Percentiles rank a stretch among this genome's conserved stretches.
phyloP scores from a whole-genome alignment of 2,888 invertebrate species.

The Antheraea assamensis region DNA sequence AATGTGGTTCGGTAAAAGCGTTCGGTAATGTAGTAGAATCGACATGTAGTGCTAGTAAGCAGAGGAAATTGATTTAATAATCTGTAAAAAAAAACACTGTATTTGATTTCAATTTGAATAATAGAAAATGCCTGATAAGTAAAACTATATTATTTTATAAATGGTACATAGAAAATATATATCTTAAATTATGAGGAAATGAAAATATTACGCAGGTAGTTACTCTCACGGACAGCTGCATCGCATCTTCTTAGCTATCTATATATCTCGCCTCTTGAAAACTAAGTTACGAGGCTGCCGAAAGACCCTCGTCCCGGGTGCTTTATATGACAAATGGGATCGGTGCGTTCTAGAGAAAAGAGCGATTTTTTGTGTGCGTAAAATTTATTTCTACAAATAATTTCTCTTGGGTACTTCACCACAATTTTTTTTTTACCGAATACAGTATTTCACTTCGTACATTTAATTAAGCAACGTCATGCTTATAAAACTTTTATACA shows the following conservation, averaged over 20 bases:
- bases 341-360: conserved; percentile 48
- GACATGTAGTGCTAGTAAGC: background rate
- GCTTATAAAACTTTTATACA: background rate
- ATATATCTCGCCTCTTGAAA: conserved; percentile 52
- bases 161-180: background rate
- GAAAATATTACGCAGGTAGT: background rate
- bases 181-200: background rate
- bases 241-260: conserved; percentile 20
- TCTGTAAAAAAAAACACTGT: background rate
- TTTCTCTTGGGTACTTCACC: conserved; percentile 18
- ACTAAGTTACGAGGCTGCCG: conserved; percentile 61
- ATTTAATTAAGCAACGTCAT: background rate
- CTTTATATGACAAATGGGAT: conserved; percentile 58
- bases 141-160: background rate
- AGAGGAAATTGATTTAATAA: background rate
- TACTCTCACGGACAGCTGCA: conserved; percentile 1
- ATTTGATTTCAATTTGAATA: background rate
- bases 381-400: conserved; percentile 52
- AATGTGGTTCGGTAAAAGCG: background rate
- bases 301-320: conserved; percentile 54
- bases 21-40: background rate
- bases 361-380: conserved; percentile 58
- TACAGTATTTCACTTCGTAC: background rate
- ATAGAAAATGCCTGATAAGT: background rate
- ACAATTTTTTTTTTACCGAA: background rate